phyloP scores from a whole-genome alignment of 2,797 vertebrate genomes.

The Chiloscyllium punctatum region DNA sequence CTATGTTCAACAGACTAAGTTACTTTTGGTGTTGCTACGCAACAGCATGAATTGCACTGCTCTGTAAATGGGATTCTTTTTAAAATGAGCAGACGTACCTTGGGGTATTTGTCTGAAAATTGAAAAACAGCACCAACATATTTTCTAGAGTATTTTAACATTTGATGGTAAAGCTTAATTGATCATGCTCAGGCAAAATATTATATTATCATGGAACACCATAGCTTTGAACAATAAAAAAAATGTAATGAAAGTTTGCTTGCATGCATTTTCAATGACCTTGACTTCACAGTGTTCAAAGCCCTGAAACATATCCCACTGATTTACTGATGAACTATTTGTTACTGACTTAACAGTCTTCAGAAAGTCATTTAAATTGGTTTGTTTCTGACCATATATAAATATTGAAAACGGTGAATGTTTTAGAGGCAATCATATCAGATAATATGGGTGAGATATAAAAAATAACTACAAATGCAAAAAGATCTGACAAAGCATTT shows the following conservation, averaged over 20 bases:
- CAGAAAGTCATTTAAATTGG: not conserved
- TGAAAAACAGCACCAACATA: constrained; percentile 4
- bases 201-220: not conserved
- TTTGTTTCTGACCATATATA: not conserved
- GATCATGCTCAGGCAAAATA: not conserved
- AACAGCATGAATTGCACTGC: constrained; percentile 22
- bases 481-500: not conserved
- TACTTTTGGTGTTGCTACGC: constrained; percentile 20
- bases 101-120: constrained; percentile 37
- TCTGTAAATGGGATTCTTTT: constrained; percentile 28
- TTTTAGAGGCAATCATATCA: not conserved
- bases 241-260: constrained; percentile 8
- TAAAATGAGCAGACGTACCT: constrained; percentile 29
- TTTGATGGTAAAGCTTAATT: not conserved
- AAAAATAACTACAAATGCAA: not conserved
- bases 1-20: not conserved
- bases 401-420: not conserved
- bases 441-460: not conserved
- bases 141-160: not conserved
- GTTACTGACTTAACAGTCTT: constrained; percentile 16
- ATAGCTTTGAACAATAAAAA: not conserved
- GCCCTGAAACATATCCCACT: not conserved
- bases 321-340: constrained; percentile 7
- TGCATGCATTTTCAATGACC: constrained; percentile 25
- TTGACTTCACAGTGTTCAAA: not conserved